Conservation (phyloP, 1,140 invertebrate genomes). For the Nixonia krombeini region DNA sequence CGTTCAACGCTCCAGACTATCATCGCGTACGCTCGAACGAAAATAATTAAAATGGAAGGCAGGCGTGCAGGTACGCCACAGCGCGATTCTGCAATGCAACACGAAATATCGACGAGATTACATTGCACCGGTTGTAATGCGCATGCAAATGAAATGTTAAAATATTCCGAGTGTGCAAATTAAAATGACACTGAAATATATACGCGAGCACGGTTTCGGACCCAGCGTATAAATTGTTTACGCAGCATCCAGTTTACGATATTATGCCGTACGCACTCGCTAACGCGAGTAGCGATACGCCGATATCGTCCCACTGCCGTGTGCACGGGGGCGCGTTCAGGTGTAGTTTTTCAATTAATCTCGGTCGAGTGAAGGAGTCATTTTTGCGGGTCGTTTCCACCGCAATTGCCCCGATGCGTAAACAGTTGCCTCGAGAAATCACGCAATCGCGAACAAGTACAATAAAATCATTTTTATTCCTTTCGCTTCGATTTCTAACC, state of each 20-base stretch:
- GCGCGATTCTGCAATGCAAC: slow-evolving; percentile 51
- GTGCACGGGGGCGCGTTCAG: too few relatives aligned
- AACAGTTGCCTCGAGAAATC: too few relatives aligned
- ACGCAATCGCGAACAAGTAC: too few relatives aligned
- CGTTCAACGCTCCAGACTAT: slow-evolving; percentile 24
- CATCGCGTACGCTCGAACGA: slow-evolving; percentile 56
- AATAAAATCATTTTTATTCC: too few relatives aligned
- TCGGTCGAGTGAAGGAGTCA: too few relatives aligned
- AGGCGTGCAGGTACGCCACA: slow-evolving; percentile 34
- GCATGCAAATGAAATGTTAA: slow-evolving; percentile 68
- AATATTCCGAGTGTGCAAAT: slow-evolving; percentile 69
- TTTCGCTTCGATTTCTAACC: too few relatives aligned
- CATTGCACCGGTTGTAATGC: slow-evolving; percentile 65
- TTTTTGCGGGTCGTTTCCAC: too few relatives aligned
- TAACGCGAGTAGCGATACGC: too few relatives aligned
- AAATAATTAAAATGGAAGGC: slow-evolving; percentile 67
- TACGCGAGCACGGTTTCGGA: slow-evolving; percentile 47
- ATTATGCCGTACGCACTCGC: too few relatives aligned
- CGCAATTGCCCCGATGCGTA: too few relatives aligned
- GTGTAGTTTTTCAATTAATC: too few relatives aligned
- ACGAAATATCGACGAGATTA: slow-evolving; percentile 71
- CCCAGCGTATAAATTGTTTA: slow-evolving; percentile 64
- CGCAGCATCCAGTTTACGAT: slow-evolving; percentile 53
- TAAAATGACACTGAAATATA: slow-evolving; percentile 70
- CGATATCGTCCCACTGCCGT: too few relatives aligned